Evolutionary conservation across 2,797 vertebrate species (phyloP), one percentile per base, ranked within the genome.

Genomic region (Spatula versicolor): DNA sequence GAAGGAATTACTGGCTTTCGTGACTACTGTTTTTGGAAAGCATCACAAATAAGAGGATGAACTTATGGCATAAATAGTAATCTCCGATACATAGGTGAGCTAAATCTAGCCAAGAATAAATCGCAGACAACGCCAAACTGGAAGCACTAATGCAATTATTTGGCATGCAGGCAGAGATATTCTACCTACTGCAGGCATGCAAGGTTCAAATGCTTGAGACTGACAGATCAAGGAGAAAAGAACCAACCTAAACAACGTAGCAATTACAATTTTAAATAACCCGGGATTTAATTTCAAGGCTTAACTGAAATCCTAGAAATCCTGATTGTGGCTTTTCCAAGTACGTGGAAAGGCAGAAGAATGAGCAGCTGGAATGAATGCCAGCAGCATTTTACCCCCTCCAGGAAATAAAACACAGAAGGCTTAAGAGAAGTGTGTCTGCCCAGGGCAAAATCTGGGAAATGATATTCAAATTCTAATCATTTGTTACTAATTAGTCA

Each of bases 341-440:
- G 50, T 30, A 30, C 12, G 7, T 0, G 4, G 13, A 48, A 28
- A 75, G 31, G 39, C 41, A 90, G 35, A 56, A 88, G 68, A 66
- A 59, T 0, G 26, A 82, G 33, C 45, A 62, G 6, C 35, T 15
- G 7, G 37, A 26, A 30, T 0, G 0, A 81, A 2, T 8, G 46
- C 72, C 30, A 5, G 76, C 66, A 67, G 82, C 9, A 0, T 15
- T 26, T 87, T 82, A 86, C 46, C 84, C 45, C 31, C 58, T 62
- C 19, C 81, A 78, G 93, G 73, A 90, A 63, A 30, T 54, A 26
- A 56, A 46, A 21, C 62, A 48, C 63, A 16, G 8, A 33, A 35
- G 35, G 43, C 30, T 6, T 41, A 74, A 17, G 43, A 58, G 19
- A 80, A 69, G 18, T 7, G 31, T 60, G 12, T 6, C 88, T 88